Conservation (phyloP, 1,140 invertebrate species). For the Dendroctonus ponderosae region DNA sequence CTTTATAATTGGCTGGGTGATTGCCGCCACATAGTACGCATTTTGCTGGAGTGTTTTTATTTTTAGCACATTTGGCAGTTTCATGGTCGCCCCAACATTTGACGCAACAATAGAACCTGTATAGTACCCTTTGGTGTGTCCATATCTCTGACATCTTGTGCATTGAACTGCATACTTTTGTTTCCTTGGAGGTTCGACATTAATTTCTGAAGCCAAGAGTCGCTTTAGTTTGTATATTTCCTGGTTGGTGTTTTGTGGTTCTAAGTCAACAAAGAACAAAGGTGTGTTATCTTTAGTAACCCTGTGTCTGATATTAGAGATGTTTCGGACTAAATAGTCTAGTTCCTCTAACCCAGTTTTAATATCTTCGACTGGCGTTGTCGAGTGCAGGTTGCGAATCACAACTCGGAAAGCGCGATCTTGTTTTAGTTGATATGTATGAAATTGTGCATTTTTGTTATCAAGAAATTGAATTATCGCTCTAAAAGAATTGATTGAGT, state of each 20-base stretch:
- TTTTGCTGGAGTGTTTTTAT: too few species aligned
- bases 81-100: too few species aligned
- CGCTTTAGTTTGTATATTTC: background rate
- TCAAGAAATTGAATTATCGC: conserved; percentile 6
- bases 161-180: background rate
- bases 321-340: too few species aligned
- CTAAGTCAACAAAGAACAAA: conserved; percentile 2
- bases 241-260: background rate
- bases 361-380: conserved; percentile 2
- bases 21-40: too few species aligned
- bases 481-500: conserved; percentile 18
- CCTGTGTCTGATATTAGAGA: too few species aligned
- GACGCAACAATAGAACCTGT: background rate
- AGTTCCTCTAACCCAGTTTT: too few species aligned
- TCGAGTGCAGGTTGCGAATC: conserved; percentile 18
- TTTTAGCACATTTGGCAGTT: too few species aligned
- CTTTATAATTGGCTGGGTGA: too few species aligned
- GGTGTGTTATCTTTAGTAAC: background rate
- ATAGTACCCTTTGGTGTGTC: background rate
- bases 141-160: background rate
- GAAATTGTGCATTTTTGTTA: conserved; percentile 12
- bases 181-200: background rate
- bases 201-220: background rate
- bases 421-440: conserved; percentile 26
- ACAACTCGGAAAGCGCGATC: conserved; percentile 21